Conservation (phyloP, 1,140 invertebrate species). For the Heliothis subflexa region DNA sequence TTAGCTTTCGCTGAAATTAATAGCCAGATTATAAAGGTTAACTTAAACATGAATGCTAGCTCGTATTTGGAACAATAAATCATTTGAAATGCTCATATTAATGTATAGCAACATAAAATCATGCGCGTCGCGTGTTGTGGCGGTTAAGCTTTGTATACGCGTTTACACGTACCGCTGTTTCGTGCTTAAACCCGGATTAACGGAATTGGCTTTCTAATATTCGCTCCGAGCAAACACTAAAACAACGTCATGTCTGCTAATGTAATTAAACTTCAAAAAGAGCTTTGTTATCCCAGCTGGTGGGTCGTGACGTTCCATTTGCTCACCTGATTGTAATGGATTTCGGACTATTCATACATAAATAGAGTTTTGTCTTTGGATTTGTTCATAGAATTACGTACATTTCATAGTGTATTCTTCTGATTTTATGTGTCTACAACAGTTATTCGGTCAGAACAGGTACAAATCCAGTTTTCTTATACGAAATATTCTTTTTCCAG, state of each 20-base stretch:
- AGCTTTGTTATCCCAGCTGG: constrained; percentile 13
- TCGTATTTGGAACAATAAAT: neutral
- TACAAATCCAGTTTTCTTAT: too few species aligned
- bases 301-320: constrained; percentile 3
- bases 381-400: neutral
- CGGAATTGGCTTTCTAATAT: constrained; percentile 10
- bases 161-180: neutral
- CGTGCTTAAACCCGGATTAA: neutral
- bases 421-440: neutral
- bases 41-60: neutral
- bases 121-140: neutral
- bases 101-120: neutral
- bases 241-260: constrained; percentile 1
- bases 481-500: too few species aligned
- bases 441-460: too few species aligned
- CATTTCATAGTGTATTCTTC: neutral
- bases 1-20: too few species aligned
- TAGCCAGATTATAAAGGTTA: neutral
- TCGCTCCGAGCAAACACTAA: constrained; percentile 17
- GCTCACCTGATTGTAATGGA: constrained; percentile 31
- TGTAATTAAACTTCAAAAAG: constrained; percentile 4
- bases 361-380: neutral
- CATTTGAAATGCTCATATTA: neutral
- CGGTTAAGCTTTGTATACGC: neutral
- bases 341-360: neutral